Base-by-base conservation (phyloP, 2,888 invertebrate genomes). In the Patella depressa region DNA sequence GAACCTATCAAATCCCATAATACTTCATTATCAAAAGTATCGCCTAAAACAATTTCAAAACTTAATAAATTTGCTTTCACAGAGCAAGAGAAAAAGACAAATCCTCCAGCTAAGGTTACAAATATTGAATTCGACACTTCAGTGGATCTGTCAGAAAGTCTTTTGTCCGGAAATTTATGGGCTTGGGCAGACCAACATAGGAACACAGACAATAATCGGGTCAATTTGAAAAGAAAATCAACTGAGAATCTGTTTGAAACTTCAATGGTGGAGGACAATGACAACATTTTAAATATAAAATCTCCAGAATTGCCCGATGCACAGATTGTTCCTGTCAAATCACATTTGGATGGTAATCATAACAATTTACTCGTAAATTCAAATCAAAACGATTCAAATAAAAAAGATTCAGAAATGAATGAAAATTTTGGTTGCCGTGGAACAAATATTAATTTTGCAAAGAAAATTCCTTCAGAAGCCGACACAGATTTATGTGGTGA, bases 1-100 rank as follows among this genome's bases (percentile, higher is more conserved):
- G 45, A 45, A 45, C 9, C 45, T 9, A 45, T 45, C 45, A 45
- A 45, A 45, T 9, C 45, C 45, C 45, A 45, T 7, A 24, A 70
- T 53, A 72, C 24, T 34, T 24, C 24, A 19, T 72, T 15, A 34
- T 45, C 53, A 72, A 75, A 53, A 71, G 74, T 83, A 9, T 83
- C 85, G 11, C 57, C 74, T 14, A 74, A 71, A 65, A 84, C 85
- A 5, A 71, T 83, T 24, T 82, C 84, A 24, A 84, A 85, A 75
- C 76, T 85, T n/a, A 80, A 80, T 29, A 77, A 77, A 69, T 85
- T 85, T 73, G 79, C 77, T 83, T 83, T 80, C 79, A 81, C 78
- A 80, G 81, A 72, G 75, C 80, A 17, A 12, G 65, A 65, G n/a
- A n/a, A n/a, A 19, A 19, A 19, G 11, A 15, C 9, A 65, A 19